A percentile compares a stretch with the other conserved stretches of the same genome.
phyloP scores from a whole-genome alignment of 2,797 vertebrate species.

The Hydrocynus forskahlii region DNA sequence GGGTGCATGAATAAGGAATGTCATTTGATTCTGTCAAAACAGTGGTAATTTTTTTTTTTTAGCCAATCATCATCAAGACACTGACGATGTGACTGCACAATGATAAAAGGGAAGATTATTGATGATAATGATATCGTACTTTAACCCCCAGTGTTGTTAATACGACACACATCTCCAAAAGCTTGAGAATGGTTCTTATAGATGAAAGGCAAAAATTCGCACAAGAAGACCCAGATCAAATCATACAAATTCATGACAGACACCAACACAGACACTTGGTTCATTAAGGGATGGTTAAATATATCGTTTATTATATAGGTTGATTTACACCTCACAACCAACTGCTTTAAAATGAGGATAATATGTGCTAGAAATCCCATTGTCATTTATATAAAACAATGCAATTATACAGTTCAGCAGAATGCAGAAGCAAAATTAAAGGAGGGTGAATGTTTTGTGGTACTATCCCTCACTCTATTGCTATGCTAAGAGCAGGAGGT shows the following conservation, averaged over 20 bases:
- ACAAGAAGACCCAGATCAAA: neutral
- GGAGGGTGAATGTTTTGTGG: constrained; percentile 55
- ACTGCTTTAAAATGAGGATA: constrained; percentile 72
- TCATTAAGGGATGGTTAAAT: constrained; percentile 76
- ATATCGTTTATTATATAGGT: constrained; percentile 81
- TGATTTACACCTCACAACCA: constrained; percentile 80
- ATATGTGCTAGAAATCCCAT: constrained; percentile 70
- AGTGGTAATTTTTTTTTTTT: no score
- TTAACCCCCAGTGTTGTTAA: no score
- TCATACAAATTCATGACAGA: neutral
- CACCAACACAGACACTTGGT: constrained; percentile 10
- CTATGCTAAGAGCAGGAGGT: constrained; percentile 33
- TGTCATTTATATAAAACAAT: constrained; percentile 73
- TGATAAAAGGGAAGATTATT: no score
- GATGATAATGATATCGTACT: no score
- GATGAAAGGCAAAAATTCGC: no score
- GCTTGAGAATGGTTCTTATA: no score
- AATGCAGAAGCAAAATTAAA: constrained; percentile 61
- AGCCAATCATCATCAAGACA: no score
- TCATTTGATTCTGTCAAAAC: no score
- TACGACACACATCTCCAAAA: no score
- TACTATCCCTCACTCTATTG: constrained; percentile 66
- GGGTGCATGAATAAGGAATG: no score
- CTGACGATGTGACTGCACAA: no score
- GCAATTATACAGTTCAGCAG: constrained; percentile 74